Percentiles rank a stretch among this genome's conserved stretches.
phyloP scores from a whole-genome alignment of 2,797 vertebrate species.

The Harpagifer antarcticus region DNA sequence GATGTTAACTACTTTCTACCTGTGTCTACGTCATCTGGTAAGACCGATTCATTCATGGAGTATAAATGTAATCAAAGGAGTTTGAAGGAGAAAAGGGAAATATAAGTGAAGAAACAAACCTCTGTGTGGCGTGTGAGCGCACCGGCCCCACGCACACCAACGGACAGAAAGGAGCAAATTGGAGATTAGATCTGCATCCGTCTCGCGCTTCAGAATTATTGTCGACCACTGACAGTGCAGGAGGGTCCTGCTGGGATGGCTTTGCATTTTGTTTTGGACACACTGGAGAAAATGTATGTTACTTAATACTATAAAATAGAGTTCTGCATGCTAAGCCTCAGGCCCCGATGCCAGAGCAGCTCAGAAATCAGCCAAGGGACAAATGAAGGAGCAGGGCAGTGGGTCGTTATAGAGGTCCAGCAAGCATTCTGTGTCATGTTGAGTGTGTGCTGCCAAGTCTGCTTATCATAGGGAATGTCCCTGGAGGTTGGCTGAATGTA shows the following conservation, averaged over 20 bases:
- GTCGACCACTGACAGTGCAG: neutral
- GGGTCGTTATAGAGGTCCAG: neutral
- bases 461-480: neutral
- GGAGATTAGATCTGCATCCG: constrained; percentile 17
- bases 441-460: neutral
- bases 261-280: constrained; percentile 1
- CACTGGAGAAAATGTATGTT: neutral
- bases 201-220: constrained; percentile 4
- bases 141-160: no score
- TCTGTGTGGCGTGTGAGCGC: no score
- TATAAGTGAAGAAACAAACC: no score
- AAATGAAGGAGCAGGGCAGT: neutral
- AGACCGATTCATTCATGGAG: no score
- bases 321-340: neutral
- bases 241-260: neutral
- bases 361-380: neutral
- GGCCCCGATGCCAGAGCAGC: neutral
- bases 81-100: no score
- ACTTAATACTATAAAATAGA: constrained; percentile 6
- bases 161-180: no score
- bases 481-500: constrained; percentile 5
- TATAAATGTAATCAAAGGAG: no score
- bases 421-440: constrained; percentile 2
- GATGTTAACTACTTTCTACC: no score
- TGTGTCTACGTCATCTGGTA: no score